Percentiles rank a stretch among this genome's conserved stretches.
These are phyloP conservation scores for Aythya baeri DNA, from an alignment of 2,113 vertebrate genomes.

Conservation along the genomic window DNA sequence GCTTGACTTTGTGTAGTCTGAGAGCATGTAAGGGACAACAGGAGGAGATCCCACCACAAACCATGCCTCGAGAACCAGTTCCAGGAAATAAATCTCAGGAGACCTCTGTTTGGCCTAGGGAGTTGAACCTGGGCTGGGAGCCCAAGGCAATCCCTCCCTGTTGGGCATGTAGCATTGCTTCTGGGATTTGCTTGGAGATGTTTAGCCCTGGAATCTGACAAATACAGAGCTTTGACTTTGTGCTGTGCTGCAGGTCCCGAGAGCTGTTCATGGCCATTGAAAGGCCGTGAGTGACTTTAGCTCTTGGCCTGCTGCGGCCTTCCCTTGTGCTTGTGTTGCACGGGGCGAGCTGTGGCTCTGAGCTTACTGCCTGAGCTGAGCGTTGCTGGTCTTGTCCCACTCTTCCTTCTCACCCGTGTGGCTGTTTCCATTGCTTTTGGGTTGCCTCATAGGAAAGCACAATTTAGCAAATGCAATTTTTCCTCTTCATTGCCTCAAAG, in stretches of 20 bases:
- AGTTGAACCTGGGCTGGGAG: neutral
- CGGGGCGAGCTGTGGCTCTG: neutral
- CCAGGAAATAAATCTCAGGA: neutral
- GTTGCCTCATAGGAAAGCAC: neutral
- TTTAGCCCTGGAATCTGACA: neutral
- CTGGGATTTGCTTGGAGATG: neutral
- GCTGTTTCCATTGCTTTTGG: neutral
- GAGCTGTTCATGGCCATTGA: accelerated
- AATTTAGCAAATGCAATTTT: slow-evolving; percentile 16
- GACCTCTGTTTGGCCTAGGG: accelerated
- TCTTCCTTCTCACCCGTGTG: neutral
- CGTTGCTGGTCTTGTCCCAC: accelerated
- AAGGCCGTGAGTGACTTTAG: neutral
- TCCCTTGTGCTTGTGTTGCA: neutral
- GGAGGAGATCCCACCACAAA: neutral
- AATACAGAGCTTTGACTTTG: neutral
- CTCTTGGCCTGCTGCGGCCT: neutral
- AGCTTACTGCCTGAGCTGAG: neutral
- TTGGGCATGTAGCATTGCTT: neutral
- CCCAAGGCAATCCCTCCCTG: neutral
- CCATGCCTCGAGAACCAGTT: neutral
- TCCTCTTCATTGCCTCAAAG: slow-evolving; percentile 26
- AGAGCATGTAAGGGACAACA: neutral
- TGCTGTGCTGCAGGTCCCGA: neutral
- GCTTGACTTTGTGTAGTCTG: neutral